Percentiles rank a stretch among this genome's conserved stretches.
Evolutionary conservation across 2,888 invertebrate species (phyloP).

Genomic region (Gryllus longicercus): DNA sequence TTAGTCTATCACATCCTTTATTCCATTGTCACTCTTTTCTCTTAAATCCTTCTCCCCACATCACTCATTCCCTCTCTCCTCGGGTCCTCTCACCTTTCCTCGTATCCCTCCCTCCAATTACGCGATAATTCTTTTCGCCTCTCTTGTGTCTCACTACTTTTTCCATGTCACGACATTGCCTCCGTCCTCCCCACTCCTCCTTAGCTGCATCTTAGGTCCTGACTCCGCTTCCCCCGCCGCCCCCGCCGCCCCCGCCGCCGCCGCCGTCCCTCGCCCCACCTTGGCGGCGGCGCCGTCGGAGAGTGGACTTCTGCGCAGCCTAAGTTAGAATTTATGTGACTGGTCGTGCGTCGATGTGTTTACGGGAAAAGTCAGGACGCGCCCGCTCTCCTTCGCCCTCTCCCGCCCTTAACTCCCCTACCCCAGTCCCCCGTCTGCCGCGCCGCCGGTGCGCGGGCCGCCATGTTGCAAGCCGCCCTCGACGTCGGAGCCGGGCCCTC

Average conservation of each 20-base stretch:
- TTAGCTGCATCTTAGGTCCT: background rate
- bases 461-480: background rate
- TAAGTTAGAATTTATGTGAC: constrained; percentile 17
- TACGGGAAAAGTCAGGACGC: background rate
- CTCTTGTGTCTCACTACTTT: background rate
- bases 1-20: too few relatives aligned
- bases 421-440: too few relatives aligned
- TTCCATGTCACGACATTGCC: background rate
- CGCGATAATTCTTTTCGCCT: background rate
- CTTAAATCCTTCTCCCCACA: too few relatives aligned
- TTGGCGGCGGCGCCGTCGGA: background rate
- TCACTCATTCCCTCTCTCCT: background rate
- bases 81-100: background rate
- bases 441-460: background rate
- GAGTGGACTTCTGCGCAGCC: background rate
- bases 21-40: too few relatives aligned
- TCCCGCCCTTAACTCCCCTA: background rate
- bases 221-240: background rate
- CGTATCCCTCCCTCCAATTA: background rate
- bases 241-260: background rate
- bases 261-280: background rate
- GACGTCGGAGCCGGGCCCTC: too few relatives aligned
- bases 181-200: background rate
- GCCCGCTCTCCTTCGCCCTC: background rate
- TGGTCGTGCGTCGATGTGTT: background rate